phyloP scores from a whole-genome alignment of 2,113 vertebrate species.

The Orcinus orca region DNA sequence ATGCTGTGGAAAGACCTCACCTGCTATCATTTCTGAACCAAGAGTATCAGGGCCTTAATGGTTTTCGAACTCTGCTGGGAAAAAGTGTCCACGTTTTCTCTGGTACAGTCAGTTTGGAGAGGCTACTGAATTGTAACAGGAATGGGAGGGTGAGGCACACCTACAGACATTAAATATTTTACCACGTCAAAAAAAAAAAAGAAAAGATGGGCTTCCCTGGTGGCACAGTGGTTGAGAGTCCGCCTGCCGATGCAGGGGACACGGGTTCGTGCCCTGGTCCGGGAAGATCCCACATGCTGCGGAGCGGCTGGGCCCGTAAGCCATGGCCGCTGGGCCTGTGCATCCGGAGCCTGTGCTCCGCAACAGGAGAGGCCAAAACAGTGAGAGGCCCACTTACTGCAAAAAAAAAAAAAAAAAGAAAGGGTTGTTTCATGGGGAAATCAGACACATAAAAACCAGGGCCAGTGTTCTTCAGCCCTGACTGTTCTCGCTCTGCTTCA shows the following conservation, averaged over 20 bases:
- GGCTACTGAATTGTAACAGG: neutral
- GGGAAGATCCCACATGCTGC: too few relatives aligned
- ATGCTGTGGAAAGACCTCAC: neutral
- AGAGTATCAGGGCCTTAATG: neutral
- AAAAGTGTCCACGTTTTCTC: neutral
- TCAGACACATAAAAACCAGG: neutral
- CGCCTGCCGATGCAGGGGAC: too few relatives aligned
- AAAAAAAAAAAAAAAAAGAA: neutral
- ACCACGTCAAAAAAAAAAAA: neutral
- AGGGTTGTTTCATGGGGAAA: neutral
- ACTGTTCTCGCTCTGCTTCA: neutral
- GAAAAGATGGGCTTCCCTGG: too few relatives aligned
- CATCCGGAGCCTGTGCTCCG: too few relatives aligned
- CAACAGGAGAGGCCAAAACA: too few relatives aligned
- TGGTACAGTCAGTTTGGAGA: neutral
- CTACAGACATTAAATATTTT: conserved; percentile 57
- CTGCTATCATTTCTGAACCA: neutral
- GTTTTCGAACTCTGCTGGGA: neutral
- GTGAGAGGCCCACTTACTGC: too few relatives aligned
- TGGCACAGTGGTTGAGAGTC: too few relatives aligned
- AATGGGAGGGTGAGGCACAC: neutral
- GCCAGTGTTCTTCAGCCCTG: neutral
- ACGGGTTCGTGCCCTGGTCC: too few relatives aligned
- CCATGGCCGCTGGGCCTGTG: too few relatives aligned
- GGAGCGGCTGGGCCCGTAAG: too few relatives aligned